Evolutionary conservation across 2,797 vertebrate species (phyloP).

Genomic region (Bovichtus diacanthus): DNA sequence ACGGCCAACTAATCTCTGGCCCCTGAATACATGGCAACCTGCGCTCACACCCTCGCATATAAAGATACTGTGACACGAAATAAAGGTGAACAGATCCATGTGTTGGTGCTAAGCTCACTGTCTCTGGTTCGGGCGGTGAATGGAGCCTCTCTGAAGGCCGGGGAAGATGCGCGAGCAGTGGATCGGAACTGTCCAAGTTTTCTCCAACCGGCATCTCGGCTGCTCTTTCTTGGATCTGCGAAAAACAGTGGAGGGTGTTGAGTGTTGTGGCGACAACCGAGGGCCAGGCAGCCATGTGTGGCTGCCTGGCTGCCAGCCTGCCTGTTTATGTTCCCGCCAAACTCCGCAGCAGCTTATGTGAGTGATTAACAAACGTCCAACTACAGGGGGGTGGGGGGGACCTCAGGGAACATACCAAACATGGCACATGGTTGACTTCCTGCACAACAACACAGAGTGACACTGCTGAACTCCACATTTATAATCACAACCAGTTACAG

Average conservation of each 20-base stretch:
- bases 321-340: constrained; percentile 8
- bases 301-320: not conserved
- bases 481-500: not conserved
- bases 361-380: not conserved
- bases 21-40: too few relatives aligned
- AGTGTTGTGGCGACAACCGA: too few relatives aligned
- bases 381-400: constrained; percentile 13
- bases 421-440: not conserved
- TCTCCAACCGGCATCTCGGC: constrained; percentile 19
- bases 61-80: too few relatives aligned
- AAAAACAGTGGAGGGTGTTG: constrained; percentile 8
- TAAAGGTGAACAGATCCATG: too few relatives aligned
- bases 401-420: constrained; percentile 6
- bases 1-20: too few relatives aligned
- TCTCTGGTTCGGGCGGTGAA: not conserved
- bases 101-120: too few relatives aligned
- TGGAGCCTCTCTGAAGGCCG: not conserved
- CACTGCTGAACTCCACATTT: constrained; percentile 1
- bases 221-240: constrained; percentile 43
- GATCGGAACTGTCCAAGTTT: constrained; percentile 30
- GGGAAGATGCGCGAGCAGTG: constrained; percentile 41
- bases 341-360: constrained; percentile 9
- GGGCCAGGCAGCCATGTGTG: not conserved
- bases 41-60: too few relatives aligned
- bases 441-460: not conserved